Percentiles rank a stretch among this genome's conserved stretches.
These are phyloP conservation scores for Clangula hyemalis DNA, from an alignment of 2,797 vertebrate genomes.

Conservation along the genomic window DNA sequence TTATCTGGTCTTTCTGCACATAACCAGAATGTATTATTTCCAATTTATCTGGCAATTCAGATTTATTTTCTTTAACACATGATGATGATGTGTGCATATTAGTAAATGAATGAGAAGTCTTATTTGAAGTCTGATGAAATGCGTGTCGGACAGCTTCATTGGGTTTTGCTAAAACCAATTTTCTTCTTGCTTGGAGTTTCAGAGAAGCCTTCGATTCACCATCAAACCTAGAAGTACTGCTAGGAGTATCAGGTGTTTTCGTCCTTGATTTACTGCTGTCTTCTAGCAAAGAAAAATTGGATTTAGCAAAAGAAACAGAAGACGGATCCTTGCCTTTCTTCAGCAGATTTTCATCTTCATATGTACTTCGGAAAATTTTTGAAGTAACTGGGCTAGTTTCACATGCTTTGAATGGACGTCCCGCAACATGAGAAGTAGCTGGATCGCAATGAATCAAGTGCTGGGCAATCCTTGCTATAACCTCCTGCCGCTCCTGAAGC, in stretches of 20 bases:
- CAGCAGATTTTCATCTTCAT: constrained; percentile 81
- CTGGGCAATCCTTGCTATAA: constrained; percentile 96
- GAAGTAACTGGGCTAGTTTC: constrained; percentile 75
- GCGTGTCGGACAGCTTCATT: constrained; percentile 86
- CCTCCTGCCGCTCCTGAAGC: constrained; percentile 95
- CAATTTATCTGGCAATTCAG: constrained; percentile 61
- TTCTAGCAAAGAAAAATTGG: constrained; percentile 69
- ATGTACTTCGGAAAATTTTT: constrained; percentile 85
- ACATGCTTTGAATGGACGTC: constrained; percentile 80
- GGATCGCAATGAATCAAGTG: constrained; percentile 95
- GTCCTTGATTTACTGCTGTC: constrained; percentile 74
- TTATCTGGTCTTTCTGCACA: constrained; percentile 74
- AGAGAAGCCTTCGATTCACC: constrained; percentile 79
- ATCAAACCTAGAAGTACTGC: constrained; percentile 77
- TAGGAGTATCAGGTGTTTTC: constrained; percentile 81
- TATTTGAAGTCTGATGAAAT: constrained; percentile 82
- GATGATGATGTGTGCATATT: constrained; percentile 59
- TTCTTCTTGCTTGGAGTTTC: constrained; percentile 87
- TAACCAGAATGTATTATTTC: constrained; percentile 62
- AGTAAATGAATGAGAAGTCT: constrained; percentile 60
- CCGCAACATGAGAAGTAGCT: constrained; percentile 83
- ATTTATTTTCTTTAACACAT: constrained; percentile 72
- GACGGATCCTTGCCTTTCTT: constrained; percentile 85
- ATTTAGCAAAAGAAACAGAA: constrained; percentile 53
- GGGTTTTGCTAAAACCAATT: constrained; percentile 82